phyloP scores from a whole-genome alignment of 2,888 invertebrate genomes.

The Drosophila phalerata region DNA sequence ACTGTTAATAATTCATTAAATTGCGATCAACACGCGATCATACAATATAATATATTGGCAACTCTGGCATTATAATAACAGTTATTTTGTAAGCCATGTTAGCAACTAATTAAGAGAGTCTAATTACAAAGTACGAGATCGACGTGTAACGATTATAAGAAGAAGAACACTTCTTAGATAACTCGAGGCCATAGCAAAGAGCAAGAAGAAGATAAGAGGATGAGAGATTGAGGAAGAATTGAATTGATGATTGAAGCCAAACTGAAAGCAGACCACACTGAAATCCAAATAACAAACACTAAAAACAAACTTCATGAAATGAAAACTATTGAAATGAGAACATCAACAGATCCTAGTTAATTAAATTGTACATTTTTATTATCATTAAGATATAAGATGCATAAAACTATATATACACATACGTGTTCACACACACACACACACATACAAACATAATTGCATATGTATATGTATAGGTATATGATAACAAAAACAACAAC shows the following conservation, averaged over 20 bases:
- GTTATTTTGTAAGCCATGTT: constrained; percentile 55
- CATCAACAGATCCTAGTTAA: constrained; percentile 75
- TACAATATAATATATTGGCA: constrained; percentile 14
- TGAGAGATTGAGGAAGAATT: not conserved
- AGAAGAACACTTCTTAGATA: constrained; percentile 26
- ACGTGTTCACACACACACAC: constrained; percentile 17
- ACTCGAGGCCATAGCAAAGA: constrained; percentile 42
- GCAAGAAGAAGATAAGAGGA: constrained; percentile 6
- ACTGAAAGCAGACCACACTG: constrained; percentile 23
- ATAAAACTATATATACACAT: constrained; percentile 61
- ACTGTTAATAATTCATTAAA: constrained; percentile 72
- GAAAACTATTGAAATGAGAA: constrained; percentile 40
- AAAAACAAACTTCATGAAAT: constrained; percentile 8
- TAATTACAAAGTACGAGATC: constrained; percentile 36
- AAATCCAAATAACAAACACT: constrained; percentile 34
- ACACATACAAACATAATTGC: constrained; percentile 31
- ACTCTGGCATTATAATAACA: constrained; percentile 53
- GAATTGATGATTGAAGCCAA: constrained; percentile 35
- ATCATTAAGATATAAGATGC: constrained; percentile 72
- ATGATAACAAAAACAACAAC: constrained; percentile 36
- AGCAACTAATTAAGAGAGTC: constrained; percentile 43
- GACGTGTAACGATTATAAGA: not conserved
- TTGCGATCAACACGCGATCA: constrained; percentile 47
- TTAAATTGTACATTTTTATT: constrained; percentile 80
- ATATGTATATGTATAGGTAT: constrained; percentile 35